Base-by-base conservation (phyloP, 1,140 invertebrate species). In the fruit fly (Drosophila melanogaster) region DNA sequence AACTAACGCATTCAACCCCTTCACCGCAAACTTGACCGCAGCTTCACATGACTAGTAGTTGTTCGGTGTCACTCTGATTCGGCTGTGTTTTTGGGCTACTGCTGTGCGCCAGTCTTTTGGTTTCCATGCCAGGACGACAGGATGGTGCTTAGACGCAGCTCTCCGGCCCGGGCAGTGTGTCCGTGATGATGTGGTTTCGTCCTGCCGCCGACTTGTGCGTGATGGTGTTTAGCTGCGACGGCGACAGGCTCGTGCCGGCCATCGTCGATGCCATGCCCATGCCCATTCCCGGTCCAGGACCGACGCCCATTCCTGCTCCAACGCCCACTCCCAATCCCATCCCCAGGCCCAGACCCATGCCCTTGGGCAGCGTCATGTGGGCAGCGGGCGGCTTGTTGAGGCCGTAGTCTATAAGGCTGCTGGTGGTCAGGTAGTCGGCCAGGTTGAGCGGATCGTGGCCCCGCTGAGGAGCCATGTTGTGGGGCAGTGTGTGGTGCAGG, bases 141-240 rank as follows among this genome's bases (percentile, higher is more conserved):
- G 50, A 60, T 75, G 83, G 19, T 58, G 64, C 58, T 95, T 95
- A 95, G 83, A 96, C 95, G 92, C 95, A 96, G 93, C 95, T 96
- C 92, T 96, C 95, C 47, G 95, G 95, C 64, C 95, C 95, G 40
- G 95, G 95, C 93, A 96, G 95, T 37, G 95, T 94, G 84, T 95
- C 95, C 49, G 95, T 95, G 70, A 96, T 95, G 74, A 95, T 95
- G 91, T 94, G 93, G 90, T 94, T 94, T 78, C 94, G 91, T 64
- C 79, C 91, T 51, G 85, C 76, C 53, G 83, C 91, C 54, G 89
- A 90, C 83, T 91, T 92, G 58, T 90, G 87, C 71, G 87, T 92
- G 35, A 92, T 92, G 51, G 84, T 81, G 22, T 85, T 83, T 2
- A 87, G 65, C 60, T 89, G 79, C 41, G 81, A 89, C 14, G 86